Evolutionary conservation across 2,888 invertebrate species (phyloP), one percentile per base, ranked within the genome.

Genomic region (Noctua comes): DNA sequence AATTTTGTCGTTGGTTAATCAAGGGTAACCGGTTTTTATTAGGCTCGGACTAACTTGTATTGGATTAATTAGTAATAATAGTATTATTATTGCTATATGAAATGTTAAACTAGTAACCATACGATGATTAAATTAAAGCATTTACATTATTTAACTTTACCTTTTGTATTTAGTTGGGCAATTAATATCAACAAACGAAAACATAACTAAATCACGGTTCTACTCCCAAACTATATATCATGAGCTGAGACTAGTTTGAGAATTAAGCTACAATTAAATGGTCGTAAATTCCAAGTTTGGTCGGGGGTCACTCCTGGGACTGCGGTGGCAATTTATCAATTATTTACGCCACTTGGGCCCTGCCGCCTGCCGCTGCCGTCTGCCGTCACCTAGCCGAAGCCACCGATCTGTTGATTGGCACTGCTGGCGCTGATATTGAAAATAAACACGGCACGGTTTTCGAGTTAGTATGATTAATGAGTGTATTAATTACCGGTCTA

Each of bases 231-330:
- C 94, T 94, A 96, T 95, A 95, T 94, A 94, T 95, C 95, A 95
- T 91, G 86, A 92, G 91, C 92, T 91, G 93, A 94, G 95, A 95
- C 94, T 95, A 95, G 95, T 95, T 94, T 91, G 92, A 93, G 95
- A 95, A 96, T 96, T 95, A 96, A 96, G 95, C 94, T 95, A 94
- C 96, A 96, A 96, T 96, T 96, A 96, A 96, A 96, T 94, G 96
- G 92, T 94, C 95, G 95, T 96, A 96, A 96, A 96, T 96, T 95
- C 92, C 89, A 93, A 96, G 95, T 95, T 95, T 94, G 93, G 94
- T 93, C 90, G 89, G 86, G 90, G 92, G 96, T 95, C 95, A 95
- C 95, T 95, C 93, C 93, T 91, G 95, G 95, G 95, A 94, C 93
- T 93, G 93, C 92, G 92, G 94, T 89, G 95, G 96, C 96, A 95